Evolutionary conservation across 1,140 invertebrate species (phyloP).

Genomic region (Drepana arcuata): DNA sequence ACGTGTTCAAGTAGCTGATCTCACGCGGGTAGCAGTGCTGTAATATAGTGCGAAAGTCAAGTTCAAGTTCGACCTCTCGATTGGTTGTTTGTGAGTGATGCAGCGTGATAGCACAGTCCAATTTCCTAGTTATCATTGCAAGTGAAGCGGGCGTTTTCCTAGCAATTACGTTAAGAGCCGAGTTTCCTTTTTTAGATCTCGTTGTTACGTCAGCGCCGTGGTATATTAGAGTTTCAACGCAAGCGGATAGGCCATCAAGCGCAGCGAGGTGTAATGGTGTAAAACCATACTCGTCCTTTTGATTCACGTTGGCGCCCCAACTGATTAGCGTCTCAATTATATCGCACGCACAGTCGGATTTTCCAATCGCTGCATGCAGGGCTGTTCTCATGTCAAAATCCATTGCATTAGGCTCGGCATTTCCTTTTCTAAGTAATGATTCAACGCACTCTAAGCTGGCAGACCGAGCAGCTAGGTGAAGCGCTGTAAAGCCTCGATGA

Average conservation of each 20-base stretch:
- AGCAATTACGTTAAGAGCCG: constrained; percentile 85
- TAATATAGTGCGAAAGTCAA: constrained; percentile 84
- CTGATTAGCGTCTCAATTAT: constrained; percentile 82
- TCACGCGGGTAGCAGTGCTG: constrained; percentile 85
- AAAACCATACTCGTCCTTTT: constrained; percentile 90
- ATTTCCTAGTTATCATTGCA: constrained; percentile 81
- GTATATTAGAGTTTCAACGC: constrained; percentile 86
- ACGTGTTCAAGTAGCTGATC: constrained; percentile 85
- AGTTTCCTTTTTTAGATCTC: constrained; percentile 86
- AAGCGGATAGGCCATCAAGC: constrained; percentile 85
- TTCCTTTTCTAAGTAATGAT: constrained; percentile 78
- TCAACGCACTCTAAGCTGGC: constrained; percentile 86
- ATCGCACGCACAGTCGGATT: constrained; percentile 81
- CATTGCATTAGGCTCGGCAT: constrained; percentile 81
- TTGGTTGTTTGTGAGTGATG: constrained; percentile 83
- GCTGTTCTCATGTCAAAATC: constrained; percentile 85
- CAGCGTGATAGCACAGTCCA: constrained; percentile 83
- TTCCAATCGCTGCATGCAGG: constrained; percentile 84
- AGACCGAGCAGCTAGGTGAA: constrained; percentile 83
- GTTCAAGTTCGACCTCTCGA: constrained; percentile 84
- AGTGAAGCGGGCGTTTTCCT: constrained; percentile 87
- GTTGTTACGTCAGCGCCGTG: constrained; percentile 89
- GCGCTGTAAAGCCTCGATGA: constrained; percentile 81
- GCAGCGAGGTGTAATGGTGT: constrained; percentile 91
- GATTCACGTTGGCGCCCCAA: constrained; percentile 87